Evolutionary conservation across 2,888 invertebrate species (phyloP), one percentile per base, ranked within the genome.

Genomic region (Lissonota sp.): DNA sequence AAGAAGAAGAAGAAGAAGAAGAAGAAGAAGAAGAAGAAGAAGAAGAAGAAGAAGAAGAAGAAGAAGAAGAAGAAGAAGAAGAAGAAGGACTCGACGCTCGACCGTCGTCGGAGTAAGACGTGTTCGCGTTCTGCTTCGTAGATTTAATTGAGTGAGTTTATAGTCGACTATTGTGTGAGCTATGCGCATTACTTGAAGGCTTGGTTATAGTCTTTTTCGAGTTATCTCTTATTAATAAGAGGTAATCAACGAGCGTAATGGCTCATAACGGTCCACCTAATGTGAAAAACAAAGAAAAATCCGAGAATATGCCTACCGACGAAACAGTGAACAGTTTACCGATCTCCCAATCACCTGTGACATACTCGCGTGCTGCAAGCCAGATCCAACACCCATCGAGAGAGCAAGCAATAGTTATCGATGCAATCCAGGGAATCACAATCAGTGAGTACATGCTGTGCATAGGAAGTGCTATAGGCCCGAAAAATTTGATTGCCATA

Each of bases 371-470:
- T 26, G 37, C 49, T 37, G 16, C 37, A n/a, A 64, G 46, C 5
- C 64, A 26, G 46, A 37, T 16, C 5, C 64, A 64, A 37, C 64
- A 51, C 49, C 64, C 64, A 64, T 16, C 64, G 7, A 16, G 64
- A 64, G 64, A 64, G 26, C 64, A 64, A 64, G 64, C 64, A 0
- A 53, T 66, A 14, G 40, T 66, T 4, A 66, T 66, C 40, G 66
- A 66, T 66, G 66, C 66, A 66, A 66, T 66, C 6, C 66, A 66
- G 53, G 53, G 53, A 8, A 53, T 66, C 5, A n/a, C 66, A 7
- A 70, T 46, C 46, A 26, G 16, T 37, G 69, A 69, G 44, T 69
- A 69, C n/a, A 57, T 69, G 69, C 42, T 57, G 12, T 69, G 69
- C 57, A 57, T 69, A 44, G 58, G 69, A 55, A 69, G 6, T 37